Conservation (phyloP, 2,888 invertebrate species). For the Cheilosia grossa region DNA sequence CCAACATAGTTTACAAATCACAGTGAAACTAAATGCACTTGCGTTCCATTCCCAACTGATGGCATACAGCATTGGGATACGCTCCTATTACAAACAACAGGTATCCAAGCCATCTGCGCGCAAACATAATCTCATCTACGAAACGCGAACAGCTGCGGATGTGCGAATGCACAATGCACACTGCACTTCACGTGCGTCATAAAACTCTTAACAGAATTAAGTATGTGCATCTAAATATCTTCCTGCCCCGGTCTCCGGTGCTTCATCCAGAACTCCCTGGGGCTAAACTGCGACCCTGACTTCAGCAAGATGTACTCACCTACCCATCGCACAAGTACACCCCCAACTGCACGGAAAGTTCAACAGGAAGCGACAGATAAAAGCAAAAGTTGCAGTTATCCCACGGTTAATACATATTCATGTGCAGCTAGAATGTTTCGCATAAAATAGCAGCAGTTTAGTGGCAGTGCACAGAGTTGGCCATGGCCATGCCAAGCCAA, state of each 20-base stretch:
- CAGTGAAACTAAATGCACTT: too few species aligned
- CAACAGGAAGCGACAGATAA: conserved; percentile 60
- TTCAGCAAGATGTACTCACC: conserved; percentile 17
- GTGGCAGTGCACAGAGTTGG: conserved; percentile 42
- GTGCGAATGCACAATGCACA: too few species aligned
- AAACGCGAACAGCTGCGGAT: background rate
- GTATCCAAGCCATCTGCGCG: background rate
- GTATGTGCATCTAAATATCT: conserved; percentile 27
- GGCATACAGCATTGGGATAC: too few species aligned
- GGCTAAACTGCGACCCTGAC: conserved; percentile 31
- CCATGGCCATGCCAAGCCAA: conserved; percentile 29
- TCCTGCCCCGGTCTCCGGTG: conserved; percentile 4
- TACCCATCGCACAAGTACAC: background rate
- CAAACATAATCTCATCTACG: background rate
- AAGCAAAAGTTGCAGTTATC: conserved; percentile 45
- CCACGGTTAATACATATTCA: conserved; percentile 66
- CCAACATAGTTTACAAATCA: too few species aligned
- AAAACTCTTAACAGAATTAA: conserved; percentile 33
- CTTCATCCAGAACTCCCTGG: conserved; percentile 24
- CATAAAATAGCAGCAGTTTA: conserved; percentile 60
- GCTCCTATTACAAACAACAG: background rate
- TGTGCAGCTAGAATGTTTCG: conserved; percentile 47
- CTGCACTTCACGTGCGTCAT: background rate
- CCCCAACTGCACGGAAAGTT: conserved; percentile 20
- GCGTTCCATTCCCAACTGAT: too few species aligned